Evolutionary conservation across 1,140 invertebrate genomes (phyloP).

Genomic region (Oppia nitens): DNA sequence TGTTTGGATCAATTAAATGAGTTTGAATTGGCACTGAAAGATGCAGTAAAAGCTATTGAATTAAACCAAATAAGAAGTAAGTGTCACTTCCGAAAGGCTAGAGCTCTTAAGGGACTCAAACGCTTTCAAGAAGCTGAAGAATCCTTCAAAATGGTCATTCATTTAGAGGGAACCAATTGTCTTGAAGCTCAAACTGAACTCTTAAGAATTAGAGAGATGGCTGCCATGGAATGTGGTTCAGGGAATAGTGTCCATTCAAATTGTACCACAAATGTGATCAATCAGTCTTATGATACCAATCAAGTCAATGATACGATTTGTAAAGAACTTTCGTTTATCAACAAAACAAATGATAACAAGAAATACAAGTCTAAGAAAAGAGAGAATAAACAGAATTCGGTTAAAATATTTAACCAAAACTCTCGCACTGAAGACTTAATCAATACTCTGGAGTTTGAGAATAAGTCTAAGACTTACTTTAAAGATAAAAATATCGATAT

Average conservation of each 20-base stretch:
- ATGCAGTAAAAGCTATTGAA: neutral
- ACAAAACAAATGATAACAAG: neutral
- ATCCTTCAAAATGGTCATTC: neutral
- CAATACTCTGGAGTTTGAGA: too few species aligned
- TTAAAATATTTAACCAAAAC: too few species aligned
- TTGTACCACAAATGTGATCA: neutral
- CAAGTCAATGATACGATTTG: neutral
- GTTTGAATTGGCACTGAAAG: constrained; percentile 1
- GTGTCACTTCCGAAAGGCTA: neutral
- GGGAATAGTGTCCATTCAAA: too few species aligned
- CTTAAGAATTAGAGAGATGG: neutral
- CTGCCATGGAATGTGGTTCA: neutral
- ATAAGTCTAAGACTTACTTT: too few species aligned
- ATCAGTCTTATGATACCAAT: neutral
- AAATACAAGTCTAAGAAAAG: neutral
- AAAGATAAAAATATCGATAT: too few species aligned
- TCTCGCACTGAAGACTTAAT: too few species aligned
- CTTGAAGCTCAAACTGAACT: neutral
- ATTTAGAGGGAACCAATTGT: neutral
- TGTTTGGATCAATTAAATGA: neutral
- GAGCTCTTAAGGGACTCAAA: neutral
- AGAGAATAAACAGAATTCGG: neutral
- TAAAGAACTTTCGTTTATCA: too few species aligned
- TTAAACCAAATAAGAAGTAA: neutral
- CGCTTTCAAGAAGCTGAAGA: constrained; percentile 1